Conservation (phyloP, 2,888 invertebrate genomes). For the Cephus pygmeus region DNA sequence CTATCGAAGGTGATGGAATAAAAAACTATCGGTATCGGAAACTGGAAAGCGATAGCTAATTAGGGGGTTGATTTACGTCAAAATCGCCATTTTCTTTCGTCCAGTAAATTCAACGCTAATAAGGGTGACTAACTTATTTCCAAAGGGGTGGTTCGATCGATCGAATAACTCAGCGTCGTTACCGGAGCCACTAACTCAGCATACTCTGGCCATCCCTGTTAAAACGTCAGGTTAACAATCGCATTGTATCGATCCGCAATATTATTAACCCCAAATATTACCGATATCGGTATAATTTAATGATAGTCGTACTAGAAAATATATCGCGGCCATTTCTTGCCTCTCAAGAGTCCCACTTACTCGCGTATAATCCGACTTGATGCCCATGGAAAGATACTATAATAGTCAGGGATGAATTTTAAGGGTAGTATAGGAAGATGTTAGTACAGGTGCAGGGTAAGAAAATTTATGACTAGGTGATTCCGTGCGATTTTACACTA, state of each 20-base stretch:
- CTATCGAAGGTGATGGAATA: not conserved
- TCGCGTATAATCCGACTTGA: not conserved
- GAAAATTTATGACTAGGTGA: not conserved
- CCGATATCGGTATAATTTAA: not conserved
- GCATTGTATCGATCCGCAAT: not conserved
- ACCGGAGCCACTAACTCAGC: not conserved
- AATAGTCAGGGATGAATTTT: not conserved
- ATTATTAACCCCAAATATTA: not conserved
- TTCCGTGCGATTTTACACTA: conserved; percentile 3
- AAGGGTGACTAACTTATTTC: not conserved
- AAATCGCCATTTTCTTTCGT: not conserved
- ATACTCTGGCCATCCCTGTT: not conserved
- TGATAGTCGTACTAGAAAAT: not conserved
- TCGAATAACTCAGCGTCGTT: not conserved
- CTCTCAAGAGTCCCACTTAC: not conserved
- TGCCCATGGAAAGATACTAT: not conserved
- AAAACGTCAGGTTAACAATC: not conserved
- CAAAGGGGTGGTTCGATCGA: not conserved
- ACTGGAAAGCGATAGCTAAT: not conserved
- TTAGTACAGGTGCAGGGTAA: not conserved
- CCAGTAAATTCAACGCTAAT: not conserved
- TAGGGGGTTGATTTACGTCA: not conserved
- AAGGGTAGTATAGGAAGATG: not conserved
- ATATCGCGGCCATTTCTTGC: not conserved
- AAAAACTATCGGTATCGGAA: not conserved